Conservation (phyloP, 2,797 vertebrate genomes). For the Thamnophis elegans region DNA sequence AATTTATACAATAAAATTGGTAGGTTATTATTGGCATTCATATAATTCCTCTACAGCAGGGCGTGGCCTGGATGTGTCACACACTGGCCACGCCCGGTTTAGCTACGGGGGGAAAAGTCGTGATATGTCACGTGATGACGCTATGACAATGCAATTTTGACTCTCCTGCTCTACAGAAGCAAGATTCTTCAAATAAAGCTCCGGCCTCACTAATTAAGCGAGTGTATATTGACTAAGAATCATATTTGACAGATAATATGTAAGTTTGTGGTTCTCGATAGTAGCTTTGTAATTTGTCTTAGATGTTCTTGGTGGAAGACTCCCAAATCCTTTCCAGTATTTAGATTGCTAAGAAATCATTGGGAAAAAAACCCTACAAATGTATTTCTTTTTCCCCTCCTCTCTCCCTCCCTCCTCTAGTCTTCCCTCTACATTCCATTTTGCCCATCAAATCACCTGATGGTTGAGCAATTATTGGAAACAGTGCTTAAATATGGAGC, state of each 20-base stretch:
- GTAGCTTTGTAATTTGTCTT: neutral
- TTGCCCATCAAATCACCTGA: neutral
- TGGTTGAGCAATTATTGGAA: neutral
- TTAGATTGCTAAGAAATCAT: neutral
- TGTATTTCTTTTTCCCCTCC: neutral
- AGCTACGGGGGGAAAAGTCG: too few species aligned
- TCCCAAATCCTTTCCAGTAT: neutral
- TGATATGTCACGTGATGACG: too few species aligned
- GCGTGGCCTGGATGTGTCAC: rapidly evolving
- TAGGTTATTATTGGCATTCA: neutral
- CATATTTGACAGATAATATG: neutral
- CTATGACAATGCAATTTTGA: too few species aligned
- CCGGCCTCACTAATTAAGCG: neutral
- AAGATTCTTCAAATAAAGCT: neutral
- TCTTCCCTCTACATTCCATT: neutral
- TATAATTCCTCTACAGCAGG: neutral
- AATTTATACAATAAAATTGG: neutral
- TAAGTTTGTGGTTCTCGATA: neutral
- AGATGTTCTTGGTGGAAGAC: neutral
- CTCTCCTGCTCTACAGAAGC: neutral
- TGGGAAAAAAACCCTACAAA: neutral
- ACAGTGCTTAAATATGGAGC: neutral
- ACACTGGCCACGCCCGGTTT: too few species aligned
- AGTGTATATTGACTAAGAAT: neutral
- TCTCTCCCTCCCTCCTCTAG: neutral